A percentile compares a stretch with the other conserved stretches of the same genome.
Conservation (phyloP, 2,113 vertebrate species). For the Gymnogyps californianus region DNA sequence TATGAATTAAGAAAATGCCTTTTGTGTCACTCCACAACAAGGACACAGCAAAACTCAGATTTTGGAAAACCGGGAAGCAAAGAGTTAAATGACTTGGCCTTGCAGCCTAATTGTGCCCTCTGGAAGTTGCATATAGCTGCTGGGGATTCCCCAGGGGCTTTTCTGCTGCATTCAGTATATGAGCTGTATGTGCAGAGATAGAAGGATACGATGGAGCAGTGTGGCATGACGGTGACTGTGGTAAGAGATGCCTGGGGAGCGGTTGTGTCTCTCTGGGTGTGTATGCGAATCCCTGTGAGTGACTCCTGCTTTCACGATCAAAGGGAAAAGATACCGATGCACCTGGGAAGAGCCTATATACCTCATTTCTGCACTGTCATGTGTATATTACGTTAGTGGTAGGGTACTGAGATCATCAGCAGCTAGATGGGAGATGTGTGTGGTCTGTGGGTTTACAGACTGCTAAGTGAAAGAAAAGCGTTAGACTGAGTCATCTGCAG, state of each 20-base stretch:
- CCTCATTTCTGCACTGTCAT: not conserved
- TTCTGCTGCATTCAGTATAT: not conserved
- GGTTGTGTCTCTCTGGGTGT: not conserved
- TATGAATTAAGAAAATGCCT: not conserved
- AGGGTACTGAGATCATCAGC: not conserved
- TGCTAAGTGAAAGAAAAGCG: not conserved
- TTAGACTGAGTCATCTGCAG: not conserved
- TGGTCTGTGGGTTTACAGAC: constrained; percentile 36
- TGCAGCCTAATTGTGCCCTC: not conserved
- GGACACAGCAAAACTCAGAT: not conserved
- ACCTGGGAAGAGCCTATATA: not conserved
- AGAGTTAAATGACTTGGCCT: not conserved
- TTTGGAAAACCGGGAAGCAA: not conserved
- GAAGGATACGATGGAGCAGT: not conserved
- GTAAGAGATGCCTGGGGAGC: not conserved
- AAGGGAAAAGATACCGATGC: not conserved
- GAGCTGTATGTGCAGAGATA: not conserved
- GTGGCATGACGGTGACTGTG: not conserved
- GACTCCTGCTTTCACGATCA: not conserved
- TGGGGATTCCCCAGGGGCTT: not conserved
- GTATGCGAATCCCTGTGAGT: not conserved
- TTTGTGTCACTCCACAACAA: not conserved
- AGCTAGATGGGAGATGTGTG: not conserved
- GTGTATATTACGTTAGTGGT: not conserved
- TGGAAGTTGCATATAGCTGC: not conserved